Evolutionary conservation across 2,797 vertebrate species (phyloP), one percentile per base, ranked within the genome.

Genomic region (Chelidonichthys spinosus): DNA sequence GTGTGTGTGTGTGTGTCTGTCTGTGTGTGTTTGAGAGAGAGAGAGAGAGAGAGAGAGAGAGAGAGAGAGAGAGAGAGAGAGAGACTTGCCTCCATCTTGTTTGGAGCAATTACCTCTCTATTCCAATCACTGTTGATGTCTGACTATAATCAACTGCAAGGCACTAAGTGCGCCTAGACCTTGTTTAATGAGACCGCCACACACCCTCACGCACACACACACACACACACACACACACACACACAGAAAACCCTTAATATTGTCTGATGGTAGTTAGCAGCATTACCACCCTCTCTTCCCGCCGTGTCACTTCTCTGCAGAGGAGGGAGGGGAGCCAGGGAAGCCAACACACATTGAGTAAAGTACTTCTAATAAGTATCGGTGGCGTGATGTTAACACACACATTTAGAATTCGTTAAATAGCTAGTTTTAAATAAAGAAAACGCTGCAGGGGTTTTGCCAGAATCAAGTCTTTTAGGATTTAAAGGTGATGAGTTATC

Each of bases 41-140:
- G 69, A 63, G 42, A 65, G 63, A 59, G n/a, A n/a, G n/a, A n/a
- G n/a, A n/a, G n/a, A n/a, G n/a, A n/a, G n/a, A n/a, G n/a, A n/a
- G n/a, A n/a, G n/a, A n/a, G n/a, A n/a, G n/a, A n/a, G n/a, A n/a
- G 52, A 6, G 62, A 60, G 15, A 47, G 33, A 65, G 69, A 63
- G 42, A 65, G 63, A 59, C 40, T 55, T 72, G 39, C 66, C 53
- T 40, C 44, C 18, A 61, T 74, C 71, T 80, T 87, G 78, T 89
- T 85, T 64, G 35, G 42, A 86, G 79, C 77, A 82, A 92, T 92
- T 90, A 92, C 89, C 84, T 81, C 84, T 84, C 69, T 82, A 88
- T 77, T 83, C 73, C 83, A 88, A 90, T 93, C 82, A 85, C 72
- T 72, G 80, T 66, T 88, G 85, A 89, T 84, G 89, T 75, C 77